These are phyloP conservation scores for Caenorhabditis virilis DNA, from an alignment of 2,888 invertebrate genomes.

Conservation along the genomic window DNA sequence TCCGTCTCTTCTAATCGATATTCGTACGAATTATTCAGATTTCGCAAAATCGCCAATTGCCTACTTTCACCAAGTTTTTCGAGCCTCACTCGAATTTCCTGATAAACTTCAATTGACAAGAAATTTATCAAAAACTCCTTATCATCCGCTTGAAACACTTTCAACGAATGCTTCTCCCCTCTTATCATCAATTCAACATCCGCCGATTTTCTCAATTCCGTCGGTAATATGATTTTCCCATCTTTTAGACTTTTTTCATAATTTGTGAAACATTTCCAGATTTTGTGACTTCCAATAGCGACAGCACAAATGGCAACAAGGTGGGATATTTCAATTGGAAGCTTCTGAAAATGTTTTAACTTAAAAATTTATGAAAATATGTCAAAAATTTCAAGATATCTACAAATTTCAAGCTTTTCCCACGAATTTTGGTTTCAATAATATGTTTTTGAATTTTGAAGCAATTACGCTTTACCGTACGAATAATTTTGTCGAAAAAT, in stretches of 20 bases:
- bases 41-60: background rate
- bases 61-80: background rate
- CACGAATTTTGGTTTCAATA: too few species aligned
- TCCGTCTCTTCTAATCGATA: slow-evolving; percentile 22
- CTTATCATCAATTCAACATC: slow-evolving; percentile 9
- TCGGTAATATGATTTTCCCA: slow-evolving; percentile 23
- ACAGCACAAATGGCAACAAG: slow-evolving; percentile 19
- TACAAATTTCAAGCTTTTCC: too few species aligned
- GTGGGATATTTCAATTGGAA: slow-evolving; percentile 1
- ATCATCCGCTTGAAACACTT: background rate
- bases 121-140: background rate
- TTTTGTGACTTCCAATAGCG: slow-evolving; percentile 15
- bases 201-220: slow-evolving; percentile 5
- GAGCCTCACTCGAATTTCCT: background rate
- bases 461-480: too few species aligned
- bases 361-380: too few species aligned
- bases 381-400: too few species aligned
- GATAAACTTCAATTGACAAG: background rate
- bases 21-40: slow-evolving; percentile 11
- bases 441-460: too few species aligned
- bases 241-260: slow-evolving; percentile 10
- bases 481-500: too few species aligned
- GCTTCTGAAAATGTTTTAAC: too few species aligned
- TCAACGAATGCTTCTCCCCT: slow-evolving; percentile 9
- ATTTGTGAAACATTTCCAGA: slow-evolving; percentile 11